Evolutionary conservation across 2,888 invertebrate species (phyloP).

Genomic region (Boloria selene): DNA sequence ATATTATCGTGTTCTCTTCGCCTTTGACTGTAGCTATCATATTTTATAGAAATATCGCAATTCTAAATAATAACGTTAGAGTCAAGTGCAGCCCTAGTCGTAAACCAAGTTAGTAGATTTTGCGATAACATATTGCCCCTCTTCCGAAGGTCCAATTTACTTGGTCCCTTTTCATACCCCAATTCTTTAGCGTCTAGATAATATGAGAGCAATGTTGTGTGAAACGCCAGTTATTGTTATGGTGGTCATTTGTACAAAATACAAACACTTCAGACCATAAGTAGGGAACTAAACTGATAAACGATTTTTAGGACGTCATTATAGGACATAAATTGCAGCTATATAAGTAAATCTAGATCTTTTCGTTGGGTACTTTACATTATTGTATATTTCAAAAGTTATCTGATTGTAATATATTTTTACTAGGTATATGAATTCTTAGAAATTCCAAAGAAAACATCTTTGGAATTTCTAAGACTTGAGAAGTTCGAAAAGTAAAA

Average conservation of each 20-base stretch:
- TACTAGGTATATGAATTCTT: too few species aligned
- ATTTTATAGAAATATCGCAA: constrained; percentile 9
- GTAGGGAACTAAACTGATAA: constrained; percentile 3
- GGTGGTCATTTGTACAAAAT: constrained; percentile 25
- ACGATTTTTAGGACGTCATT: neutral
- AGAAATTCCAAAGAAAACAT: too few species aligned
- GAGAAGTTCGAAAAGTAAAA: too few species aligned
- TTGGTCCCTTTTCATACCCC: constrained; percentile 33
- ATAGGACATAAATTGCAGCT: neutral
- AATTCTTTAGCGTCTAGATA: constrained; percentile 34
- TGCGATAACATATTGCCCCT: constrained; percentile 33
- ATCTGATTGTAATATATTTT: too few species aligned
- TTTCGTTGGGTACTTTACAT: too few species aligned
- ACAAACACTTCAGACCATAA: constrained; percentile 6
- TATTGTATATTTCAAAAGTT: too few species aligned
- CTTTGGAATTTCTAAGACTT: too few species aligned
- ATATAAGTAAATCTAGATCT: neutral
- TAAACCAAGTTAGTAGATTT: constrained; percentile 27
- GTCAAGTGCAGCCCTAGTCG: constrained; percentile 21
- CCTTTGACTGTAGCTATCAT: neutral
- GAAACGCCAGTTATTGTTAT: constrained; percentile 28
- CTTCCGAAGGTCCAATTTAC: constrained; percentile 33
- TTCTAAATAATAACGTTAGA: constrained; percentile 16
- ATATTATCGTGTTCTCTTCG: too few species aligned
- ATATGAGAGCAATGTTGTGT: constrained; percentile 36